phyloP scores from a whole-genome alignment of 2,888 invertebrate genomes.

The Megastigmus dorsalis region DNA sequence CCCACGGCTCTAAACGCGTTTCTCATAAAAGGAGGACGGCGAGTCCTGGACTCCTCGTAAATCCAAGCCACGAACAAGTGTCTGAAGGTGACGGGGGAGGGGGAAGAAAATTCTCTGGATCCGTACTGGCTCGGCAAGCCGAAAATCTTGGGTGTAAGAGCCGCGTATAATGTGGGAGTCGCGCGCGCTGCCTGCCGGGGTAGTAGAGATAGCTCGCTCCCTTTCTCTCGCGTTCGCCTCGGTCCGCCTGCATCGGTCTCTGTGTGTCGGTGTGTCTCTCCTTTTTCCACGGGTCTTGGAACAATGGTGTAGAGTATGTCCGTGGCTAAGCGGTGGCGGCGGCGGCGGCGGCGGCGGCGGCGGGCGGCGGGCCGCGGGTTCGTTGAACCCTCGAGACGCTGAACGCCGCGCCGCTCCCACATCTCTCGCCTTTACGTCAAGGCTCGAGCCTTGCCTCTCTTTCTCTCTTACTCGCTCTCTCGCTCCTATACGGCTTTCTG shows the following conservation, averaged over 20 bases:
- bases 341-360: no score
- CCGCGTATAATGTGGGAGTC: no score
- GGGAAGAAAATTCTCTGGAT: no score
- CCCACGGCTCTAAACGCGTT: background rate
- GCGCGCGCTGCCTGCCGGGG: no score
- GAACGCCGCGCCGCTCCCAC: constrained; percentile 48
- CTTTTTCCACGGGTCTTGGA: constrained; percentile 5
- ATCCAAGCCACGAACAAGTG: background rate
- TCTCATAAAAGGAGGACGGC: background rate
- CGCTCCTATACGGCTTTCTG: no score
- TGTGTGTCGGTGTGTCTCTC: no score
- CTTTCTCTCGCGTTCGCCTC: constrained; percentile 11
- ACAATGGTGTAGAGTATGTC: constrained; percentile 46
- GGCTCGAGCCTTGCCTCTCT: constrained; percentile 10
- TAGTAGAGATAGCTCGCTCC: no score
- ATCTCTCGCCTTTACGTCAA: constrained; percentile 37
- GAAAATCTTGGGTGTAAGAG: no score
- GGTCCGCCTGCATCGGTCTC: background rate
- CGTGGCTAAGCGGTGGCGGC: constrained; percentile 32
- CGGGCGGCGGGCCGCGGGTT: no score
- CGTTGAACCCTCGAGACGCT: constrained; percentile 52
- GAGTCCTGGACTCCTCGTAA: constrained; percentile 6
- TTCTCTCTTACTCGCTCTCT: background rate
- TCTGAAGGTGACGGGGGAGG: no score
- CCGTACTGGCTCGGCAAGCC: no score